Evolutionary conservation across 2,888 invertebrate species (phyloP).

Genomic region (Caenorhabditis parvicauda): DNA sequence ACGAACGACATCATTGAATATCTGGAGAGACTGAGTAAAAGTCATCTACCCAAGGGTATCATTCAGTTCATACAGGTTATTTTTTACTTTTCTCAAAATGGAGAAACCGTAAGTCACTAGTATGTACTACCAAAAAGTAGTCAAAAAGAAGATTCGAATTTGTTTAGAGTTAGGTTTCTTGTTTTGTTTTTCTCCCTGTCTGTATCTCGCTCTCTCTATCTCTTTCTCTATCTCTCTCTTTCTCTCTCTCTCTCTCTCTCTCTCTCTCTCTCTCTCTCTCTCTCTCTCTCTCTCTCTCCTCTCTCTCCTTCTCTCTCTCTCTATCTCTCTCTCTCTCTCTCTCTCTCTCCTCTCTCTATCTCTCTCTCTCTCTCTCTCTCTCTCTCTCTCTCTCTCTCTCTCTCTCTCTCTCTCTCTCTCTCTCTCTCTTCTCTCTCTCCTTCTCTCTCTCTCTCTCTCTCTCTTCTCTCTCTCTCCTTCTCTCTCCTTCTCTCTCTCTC

Average conservation of each 20-base stretch:
- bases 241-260: slow-evolving; percentile 2
- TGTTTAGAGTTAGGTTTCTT: background rate
- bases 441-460: slow-evolving; percentile 1
- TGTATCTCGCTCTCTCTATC: background rate
- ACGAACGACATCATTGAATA: slow-evolving; percentile 96
- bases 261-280: slow-evolving; percentile 5
- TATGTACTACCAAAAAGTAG: background rate
- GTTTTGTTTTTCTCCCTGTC: background rate
- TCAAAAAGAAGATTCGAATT: background rate
- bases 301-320: background rate
- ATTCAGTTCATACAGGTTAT: slow-evolving; percentile 79
- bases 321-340: background rate
- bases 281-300: background rate
- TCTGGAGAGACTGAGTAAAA: slow-evolving; percentile 89
- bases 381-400: background rate
- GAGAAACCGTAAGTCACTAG: too few relatives aligned
- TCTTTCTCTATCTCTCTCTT: background rate
- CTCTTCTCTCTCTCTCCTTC: slow-evolving; percentile 5
- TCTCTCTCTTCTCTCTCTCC: background rate
- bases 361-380: slow-evolving; percentile 5
- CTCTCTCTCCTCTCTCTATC: slow-evolving; percentile 2
- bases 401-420: background rate
- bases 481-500: background rate
- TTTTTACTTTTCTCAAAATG: too few relatives aligned
- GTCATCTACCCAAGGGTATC: slow-evolving; percentile 88